Evolutionary conservation across 2,888 invertebrate species (phyloP).

Genomic region (Conomelus anceps): DNA sequence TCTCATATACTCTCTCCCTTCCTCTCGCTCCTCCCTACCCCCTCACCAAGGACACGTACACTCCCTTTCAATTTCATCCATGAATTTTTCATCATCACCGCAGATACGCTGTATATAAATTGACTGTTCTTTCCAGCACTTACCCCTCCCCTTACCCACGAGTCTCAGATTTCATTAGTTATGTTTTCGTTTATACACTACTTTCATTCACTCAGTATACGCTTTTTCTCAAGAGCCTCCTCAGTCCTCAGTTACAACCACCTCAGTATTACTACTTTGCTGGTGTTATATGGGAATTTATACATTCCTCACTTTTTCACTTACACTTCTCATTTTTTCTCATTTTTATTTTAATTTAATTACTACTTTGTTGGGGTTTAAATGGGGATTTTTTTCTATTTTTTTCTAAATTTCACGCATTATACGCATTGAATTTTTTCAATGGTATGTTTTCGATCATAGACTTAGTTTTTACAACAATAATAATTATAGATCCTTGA

Average conservation of each 20-base stretch:
- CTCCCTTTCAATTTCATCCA: neutral
- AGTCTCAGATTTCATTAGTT: neutral
- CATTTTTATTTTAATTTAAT: too few relatives aligned
- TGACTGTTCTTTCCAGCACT: neutral
- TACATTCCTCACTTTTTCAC: too few relatives aligned
- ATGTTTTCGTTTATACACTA: neutral
- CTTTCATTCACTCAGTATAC: neutral
- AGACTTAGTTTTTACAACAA: too few relatives aligned
- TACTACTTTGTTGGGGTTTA: too few relatives aligned
- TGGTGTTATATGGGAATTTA: too few relatives aligned
- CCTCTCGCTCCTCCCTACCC: neutral
- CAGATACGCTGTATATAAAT: neutral
- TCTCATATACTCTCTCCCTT: neutral
- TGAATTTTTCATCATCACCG: neutral
- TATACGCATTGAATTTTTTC: too few relatives aligned
- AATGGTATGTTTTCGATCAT: too few relatives aligned
- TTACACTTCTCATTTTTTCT: too few relatives aligned
- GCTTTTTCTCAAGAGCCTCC: neutral
- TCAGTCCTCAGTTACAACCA: neutral
- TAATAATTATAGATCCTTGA: too few relatives aligned
- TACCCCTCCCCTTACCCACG: neutral
- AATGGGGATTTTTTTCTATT: too few relatives aligned
- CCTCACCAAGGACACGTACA: neutral
- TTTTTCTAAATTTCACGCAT: too few relatives aligned
- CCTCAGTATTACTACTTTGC: too few relatives aligned